Percentiles rank a stretch among this genome's conserved stretches.
These are phyloP conservation scores for Euschistus heros DNA, from an alignment of 1,140 invertebrate species.

Conservation along the genomic window DNA sequence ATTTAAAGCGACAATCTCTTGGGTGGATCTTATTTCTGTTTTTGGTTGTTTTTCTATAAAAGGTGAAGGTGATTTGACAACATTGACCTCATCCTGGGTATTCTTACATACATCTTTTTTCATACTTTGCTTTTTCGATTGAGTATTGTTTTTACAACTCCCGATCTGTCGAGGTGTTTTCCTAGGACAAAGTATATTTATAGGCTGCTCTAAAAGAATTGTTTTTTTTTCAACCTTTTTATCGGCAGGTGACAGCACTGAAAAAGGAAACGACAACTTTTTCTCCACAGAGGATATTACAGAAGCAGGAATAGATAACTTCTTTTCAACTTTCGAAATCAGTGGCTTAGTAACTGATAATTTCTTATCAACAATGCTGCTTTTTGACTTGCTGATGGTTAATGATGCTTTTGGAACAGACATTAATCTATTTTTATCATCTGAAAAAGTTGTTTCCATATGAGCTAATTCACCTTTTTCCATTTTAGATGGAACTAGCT, in stretches of 20 bases:
- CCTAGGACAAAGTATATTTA: constrained; percentile 1
- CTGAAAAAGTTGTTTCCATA: neutral
- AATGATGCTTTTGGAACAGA: too few species aligned
- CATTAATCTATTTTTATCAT: too few species aligned
- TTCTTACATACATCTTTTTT: neutral
- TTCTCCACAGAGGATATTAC: neutral
- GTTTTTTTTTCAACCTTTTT: constrained; percentile 2
- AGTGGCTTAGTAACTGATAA: too few species aligned
- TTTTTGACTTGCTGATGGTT: too few species aligned
- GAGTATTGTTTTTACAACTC: neutral
- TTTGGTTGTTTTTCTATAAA: neutral
- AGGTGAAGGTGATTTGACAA: neutral
- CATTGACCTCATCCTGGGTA: neutral
- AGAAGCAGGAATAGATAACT: neutral
- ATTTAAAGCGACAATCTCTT: neutral
- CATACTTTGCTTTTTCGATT: neutral
- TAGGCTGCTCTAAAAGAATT: neutral
- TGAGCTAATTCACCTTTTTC: neutral
- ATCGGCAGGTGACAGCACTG: neutral
- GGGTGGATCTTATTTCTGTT: neutral
- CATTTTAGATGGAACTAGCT: too few species aligned
- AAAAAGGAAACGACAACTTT: neutral
- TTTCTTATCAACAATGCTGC: too few species aligned
- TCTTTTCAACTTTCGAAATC: neutral
- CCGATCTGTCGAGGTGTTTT: neutral